These are phyloP conservation scores for Noturus placidus DNA, from an alignment of 2,113 vertebrate species.

Conservation along the genomic window DNA sequence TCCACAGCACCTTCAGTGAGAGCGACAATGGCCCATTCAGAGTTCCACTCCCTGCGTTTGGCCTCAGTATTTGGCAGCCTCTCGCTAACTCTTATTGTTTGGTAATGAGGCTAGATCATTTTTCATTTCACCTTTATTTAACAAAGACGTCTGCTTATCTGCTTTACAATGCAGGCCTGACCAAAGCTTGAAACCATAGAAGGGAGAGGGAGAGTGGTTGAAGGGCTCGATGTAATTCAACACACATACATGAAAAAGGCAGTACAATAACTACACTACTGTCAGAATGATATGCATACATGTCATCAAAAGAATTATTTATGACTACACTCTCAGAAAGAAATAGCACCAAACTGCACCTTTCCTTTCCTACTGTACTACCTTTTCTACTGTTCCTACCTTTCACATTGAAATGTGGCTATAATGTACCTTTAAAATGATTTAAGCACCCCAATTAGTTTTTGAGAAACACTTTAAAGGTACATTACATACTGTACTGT, in stretches of 20 bases:
- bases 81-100: conserved; percentile 45
- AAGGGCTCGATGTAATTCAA: conserved; percentile 22
- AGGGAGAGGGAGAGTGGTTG: neutral
- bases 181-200: conserved; percentile 28
- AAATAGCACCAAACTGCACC: neutral
- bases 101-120: conserved; percentile 46
- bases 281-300: neutral
- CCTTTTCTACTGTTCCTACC: neutral
- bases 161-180: conserved; percentile 8
- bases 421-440: neutral
- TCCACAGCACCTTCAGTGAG: conserved; percentile 23
- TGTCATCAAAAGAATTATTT: neutral
- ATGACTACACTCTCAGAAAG: neutral
- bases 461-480: neutral
- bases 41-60: conserved; percentile 30
- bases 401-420: neutral
- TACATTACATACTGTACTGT: neutral
- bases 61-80: conserved; percentile 36
- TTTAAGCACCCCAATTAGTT: neutral
- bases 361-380: neutral
- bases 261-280: neutral
- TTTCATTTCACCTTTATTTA: conserved; percentile 42
- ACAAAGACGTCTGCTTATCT: conserved; percentile 26
- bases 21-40: conserved; percentile 53
- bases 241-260: conserved; percentile 14